phyloP scores from a whole-genome alignment of 1,140 invertebrate genomes.

The Propsilocerus akamusi region DNA sequence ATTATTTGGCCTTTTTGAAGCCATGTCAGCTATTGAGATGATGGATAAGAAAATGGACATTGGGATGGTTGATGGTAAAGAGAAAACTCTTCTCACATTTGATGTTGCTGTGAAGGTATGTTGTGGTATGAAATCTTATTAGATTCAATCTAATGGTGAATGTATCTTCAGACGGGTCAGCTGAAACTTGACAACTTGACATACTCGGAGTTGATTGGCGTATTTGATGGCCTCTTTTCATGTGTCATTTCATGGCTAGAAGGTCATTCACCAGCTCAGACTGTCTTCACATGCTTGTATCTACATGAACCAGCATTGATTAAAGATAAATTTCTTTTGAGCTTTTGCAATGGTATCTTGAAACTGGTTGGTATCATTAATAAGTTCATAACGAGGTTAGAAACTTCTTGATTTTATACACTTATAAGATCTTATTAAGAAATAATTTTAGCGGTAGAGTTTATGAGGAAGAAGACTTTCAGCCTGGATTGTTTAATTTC shows the following conservation, averaged over 20 bases:
- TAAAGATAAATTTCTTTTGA: constrained; percentile 62
- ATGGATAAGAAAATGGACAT: constrained; percentile 99
- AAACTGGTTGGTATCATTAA: constrained; percentile 83
- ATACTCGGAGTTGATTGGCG: constrained; percentile 55
- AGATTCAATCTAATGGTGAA: neutral
- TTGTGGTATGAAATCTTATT: neutral
- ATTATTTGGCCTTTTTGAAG: constrained; percentile 88
- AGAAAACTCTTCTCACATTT: constrained; percentile 72
- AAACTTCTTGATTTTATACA: constrained; percentile 8
- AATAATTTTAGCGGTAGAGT: constrained; percentile 44
- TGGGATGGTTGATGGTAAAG: constrained; percentile 87
- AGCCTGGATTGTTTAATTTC: constrained; percentile 85
- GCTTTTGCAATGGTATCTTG: constrained; percentile 73
- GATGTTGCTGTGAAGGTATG: constrained; percentile 62
- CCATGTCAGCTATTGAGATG: constrained; percentile 99
- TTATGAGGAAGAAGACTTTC: constrained; percentile 92
- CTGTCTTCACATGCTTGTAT: constrained; percentile 92
- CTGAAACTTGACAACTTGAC: constrained; percentile 64
- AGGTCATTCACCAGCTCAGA: constrained; percentile 90
- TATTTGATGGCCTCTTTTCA: constrained; percentile 83
- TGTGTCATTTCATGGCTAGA: constrained; percentile 90
- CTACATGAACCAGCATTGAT: constrained; percentile 79
- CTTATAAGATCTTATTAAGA: constrained; percentile 3
- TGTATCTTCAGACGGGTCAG: constrained; percentile 38
- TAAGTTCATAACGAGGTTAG: constrained; percentile 69